Base-by-base conservation (phyloP, 2,113 vertebrate species). In the Misgurnus anguillicaudatus region DNA sequence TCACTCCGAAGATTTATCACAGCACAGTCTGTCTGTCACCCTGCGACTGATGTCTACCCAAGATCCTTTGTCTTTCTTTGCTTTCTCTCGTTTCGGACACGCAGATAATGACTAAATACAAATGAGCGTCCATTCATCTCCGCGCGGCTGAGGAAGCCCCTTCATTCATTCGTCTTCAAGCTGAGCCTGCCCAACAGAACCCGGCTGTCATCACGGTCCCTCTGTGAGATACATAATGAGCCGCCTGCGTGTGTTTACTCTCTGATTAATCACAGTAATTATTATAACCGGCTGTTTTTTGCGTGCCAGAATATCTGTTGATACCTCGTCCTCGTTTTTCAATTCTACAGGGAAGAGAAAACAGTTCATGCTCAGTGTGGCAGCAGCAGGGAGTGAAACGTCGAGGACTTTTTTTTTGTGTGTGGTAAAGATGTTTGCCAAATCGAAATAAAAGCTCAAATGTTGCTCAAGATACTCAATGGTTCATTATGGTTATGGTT, bases 91-190 rank as follows among this genome's bases (percentile, higher is more conserved):
- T 31, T 75, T 45, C 24, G 41, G 72, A 75, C 58, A 62, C 48
- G 55, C 17, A 75, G 72, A 75, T 61, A 75, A 62, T 62, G 72
- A 75, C 39, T 41, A 75, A 75, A 62, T 62, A 75, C 72, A 75
- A 61, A 75, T 48, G 72, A 45, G 58, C 39, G 1, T 31, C 58
- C 53, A 72, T 72, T 72, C 70, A 72, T 72, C 53, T 72, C 53
- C 3, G 53, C 9, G 36, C n/a, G n/a, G 13, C 70, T 6, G 17
- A 71, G 51, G 68, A 71, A 71, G 31, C 31, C 1, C 48, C 31
- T 58, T 60, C 21, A 58, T 73, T 73, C 53, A 42, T 60, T 73
- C n/a, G n/a, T 17, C 70, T 57, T 60, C 70, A n/a, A 73, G 70
- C 70, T 73, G 70, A 73, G 70, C n/a, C 38, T 4, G 38, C 10